These are phyloP conservation scores for Sebastes nivosus DNA, from an alignment of 2,797 vertebrate species.

Conservation along the genomic window DNA sequence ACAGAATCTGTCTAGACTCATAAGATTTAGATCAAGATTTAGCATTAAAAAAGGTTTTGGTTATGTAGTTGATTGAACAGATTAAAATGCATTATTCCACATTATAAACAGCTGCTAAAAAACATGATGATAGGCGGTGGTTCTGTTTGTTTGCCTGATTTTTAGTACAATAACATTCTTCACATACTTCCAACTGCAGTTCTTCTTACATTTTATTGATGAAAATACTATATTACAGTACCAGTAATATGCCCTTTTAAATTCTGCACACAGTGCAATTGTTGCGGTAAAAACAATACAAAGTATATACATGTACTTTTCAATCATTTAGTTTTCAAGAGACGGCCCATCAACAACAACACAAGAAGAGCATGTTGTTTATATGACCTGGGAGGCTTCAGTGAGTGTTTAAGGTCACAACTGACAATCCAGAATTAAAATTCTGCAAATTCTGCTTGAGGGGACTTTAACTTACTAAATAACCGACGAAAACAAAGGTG, in stretches of 20 bases:
- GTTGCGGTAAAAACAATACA: constrained; percentile 8
- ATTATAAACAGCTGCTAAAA: not conserved
- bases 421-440: not conserved
- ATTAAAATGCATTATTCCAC: not conserved
- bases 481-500: not conserved
- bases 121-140: accelerated
- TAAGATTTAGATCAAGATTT: not conserved
- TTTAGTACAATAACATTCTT: not conserved
- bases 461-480: constrained; percentile 23
- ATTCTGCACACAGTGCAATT: not conserved
- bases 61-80: not conserved
- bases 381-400: not conserved
- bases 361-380: not conserved
- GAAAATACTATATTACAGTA: not conserved
- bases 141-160: not conserved
- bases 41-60: not conserved
- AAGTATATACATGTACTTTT: not conserved
- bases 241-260: not conserved
- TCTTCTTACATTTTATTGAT: not conserved
- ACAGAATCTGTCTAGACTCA: not conserved
- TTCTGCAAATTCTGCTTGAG: not conserved
- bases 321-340: not conserved
- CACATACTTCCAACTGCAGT: not conserved
- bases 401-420: not conserved
- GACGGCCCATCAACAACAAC: not conserved